phyloP scores from a whole-genome alignment of 1,140 invertebrate species.

The Himalopsyche phryganea region DNA sequence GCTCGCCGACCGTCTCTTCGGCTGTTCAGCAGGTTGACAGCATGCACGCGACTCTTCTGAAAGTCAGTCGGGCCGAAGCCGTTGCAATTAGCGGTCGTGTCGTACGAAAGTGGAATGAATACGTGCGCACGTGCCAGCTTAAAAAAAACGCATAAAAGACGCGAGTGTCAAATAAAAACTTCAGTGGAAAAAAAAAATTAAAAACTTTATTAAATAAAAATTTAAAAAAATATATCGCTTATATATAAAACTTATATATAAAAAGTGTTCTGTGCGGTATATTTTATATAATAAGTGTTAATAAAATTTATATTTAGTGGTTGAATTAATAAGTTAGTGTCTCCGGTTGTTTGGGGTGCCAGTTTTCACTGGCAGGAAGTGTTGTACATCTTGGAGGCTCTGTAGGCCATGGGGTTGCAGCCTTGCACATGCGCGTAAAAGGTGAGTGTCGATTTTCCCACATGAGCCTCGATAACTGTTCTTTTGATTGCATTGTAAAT shows the following conservation, averaged over 20 bases:
- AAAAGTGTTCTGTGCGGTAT: too few species aligned
- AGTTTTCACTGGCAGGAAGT: constrained; percentile 14
- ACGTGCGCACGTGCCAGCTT: background rate
- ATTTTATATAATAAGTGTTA: too few species aligned
- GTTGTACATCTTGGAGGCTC: constrained; percentile 1
- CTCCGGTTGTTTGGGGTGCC: background rate
- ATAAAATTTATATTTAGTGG: too few species aligned
- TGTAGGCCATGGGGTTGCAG: constrained; percentile 17
- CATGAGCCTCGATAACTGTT: too few species aligned
- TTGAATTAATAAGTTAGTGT: too few species aligned
- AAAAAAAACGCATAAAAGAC: background rate
- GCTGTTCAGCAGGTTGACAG: constrained; percentile 9
- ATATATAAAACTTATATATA: too few species aligned
- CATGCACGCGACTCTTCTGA: constrained; percentile 4
- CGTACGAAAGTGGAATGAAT: background rate
- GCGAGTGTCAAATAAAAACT: too few species aligned
- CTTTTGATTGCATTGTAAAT: too few species aligned
- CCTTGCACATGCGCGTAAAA: constrained; percentile 26
- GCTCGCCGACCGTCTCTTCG: background rate
- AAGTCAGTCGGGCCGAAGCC: constrained; percentile 13
- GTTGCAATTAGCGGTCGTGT: background rate
- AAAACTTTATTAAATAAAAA: too few species aligned
- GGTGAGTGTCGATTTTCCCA: constrained; percentile 12
- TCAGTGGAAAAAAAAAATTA: too few species aligned
- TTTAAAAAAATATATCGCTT: too few species aligned